Evolutionary conservation across 2,797 vertebrate genomes (phyloP), one percentile per base, ranked within the genome.

Genomic region (Pelochelys cantorii): DNA sequence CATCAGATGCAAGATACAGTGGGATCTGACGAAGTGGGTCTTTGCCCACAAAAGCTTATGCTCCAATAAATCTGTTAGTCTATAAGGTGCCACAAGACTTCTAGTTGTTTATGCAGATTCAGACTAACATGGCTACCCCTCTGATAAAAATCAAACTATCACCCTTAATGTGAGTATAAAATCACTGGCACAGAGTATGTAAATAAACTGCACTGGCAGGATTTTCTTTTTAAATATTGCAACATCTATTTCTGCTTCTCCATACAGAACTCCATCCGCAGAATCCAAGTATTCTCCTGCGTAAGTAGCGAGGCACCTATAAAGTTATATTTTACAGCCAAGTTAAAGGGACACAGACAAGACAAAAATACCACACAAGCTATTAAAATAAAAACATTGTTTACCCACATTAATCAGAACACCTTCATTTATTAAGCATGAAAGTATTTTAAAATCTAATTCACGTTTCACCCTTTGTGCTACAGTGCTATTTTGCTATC

Each of bases 151-250:
- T 48, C 54, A 12, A 25, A 7, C 55, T 23, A 29, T 52, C 74
- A 59, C 53, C 56, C 74, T 53, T 86, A 65, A 29, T 55, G 42
- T 37, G 86, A 80, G 34, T 71, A 14, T 0, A 0, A 74, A 57
- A 53, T 3, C 1, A 3, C 6, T 84, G 17, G 23, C 22, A 79
- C 13, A 62, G 56, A 71, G 3, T 10, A n/a, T 0, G 0, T 0
- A 77, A 42, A 59, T 87, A 85, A 52, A 54, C 1, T 52, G 57
- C 13, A 59, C 23, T 81, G 18, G 37, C 53, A 22, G n/a, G 48
- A 1, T 20, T 20, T 78, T 12, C 3, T 3, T 6, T 78, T 91
- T 48, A 25, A 15, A 48, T 48, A 81, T 37, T 37, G 68, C 68
- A 37, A 37, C 8, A n/a, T n/a, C 62, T 78, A 20, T 86, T 23